These are phyloP conservation scores for Dolichotis patagonum DNA, from an alignment of 2,113 vertebrate genomes.

Conservation along the genomic window DNA sequence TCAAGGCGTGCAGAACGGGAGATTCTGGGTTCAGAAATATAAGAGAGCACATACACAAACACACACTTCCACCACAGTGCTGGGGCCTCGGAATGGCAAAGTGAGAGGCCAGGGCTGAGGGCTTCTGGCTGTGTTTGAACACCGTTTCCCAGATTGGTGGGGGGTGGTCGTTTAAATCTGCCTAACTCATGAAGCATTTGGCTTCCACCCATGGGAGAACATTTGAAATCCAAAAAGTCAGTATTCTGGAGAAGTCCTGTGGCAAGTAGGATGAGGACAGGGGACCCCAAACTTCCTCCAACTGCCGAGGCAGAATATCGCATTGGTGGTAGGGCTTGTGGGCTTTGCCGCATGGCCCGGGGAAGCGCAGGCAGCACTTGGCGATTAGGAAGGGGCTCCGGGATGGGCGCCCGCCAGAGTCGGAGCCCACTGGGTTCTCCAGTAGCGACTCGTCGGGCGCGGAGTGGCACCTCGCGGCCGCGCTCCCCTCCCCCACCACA, in stretches of 20 bases:
- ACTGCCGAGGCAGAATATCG: neutral
- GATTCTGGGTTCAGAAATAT: neutral
- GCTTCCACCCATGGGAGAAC: conserved; percentile 18
- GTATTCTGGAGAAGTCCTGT: conserved; percentile 2
- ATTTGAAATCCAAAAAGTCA: conserved; percentile 49
- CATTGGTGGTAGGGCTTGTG: fast-evolving
- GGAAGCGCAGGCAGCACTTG: neutral
- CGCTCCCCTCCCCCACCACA: neutral
- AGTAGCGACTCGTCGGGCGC: neutral
- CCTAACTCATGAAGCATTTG: conserved; percentile 7
- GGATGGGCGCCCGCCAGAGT: neutral
- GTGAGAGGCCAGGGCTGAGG: neutral
- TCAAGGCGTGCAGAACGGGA: neutral
- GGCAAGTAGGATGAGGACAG: neutral
- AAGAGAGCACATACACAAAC: neutral
- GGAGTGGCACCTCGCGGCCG: neutral
- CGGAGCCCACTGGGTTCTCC: neutral
- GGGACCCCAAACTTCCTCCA: neutral
- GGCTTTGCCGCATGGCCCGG: neutral
- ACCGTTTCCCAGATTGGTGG: conserved; percentile 35
- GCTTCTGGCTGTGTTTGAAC: conserved; percentile 11
- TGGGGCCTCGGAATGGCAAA: neutral
- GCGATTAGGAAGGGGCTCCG: neutral
- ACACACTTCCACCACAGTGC: neutral
- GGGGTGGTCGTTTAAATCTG: neutral